Evolutionary conservation across 1,140 invertebrate species (phyloP).

Genomic region (Ooceraea biroi): DNA sequence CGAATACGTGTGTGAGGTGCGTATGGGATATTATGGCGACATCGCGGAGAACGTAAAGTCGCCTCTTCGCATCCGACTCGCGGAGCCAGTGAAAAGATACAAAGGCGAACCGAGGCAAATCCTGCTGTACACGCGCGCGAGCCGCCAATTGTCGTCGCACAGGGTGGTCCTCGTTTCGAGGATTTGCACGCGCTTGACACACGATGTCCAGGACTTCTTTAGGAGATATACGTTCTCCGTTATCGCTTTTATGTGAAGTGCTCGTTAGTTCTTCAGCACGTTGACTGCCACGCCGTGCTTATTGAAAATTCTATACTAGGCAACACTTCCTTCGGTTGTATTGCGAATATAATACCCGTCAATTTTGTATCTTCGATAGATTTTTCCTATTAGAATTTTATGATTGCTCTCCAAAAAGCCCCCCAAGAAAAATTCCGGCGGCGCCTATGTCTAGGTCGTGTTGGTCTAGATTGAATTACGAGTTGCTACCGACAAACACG

Average conservation of each 20-base stretch:
- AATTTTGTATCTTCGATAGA: too few relatives aligned
- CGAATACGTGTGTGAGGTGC: not conserved
- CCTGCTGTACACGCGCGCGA: not conserved
- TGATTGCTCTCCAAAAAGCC: not conserved
- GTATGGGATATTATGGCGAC: slow-evolving; percentile 55
- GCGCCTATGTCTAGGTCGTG: slow-evolving; percentile 20
- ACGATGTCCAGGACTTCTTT: slow-evolving; percentile 11
- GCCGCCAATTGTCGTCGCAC: slow-evolving; percentile 37
- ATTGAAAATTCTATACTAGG: too few relatives aligned
- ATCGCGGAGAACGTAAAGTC: slow-evolving; percentile 36
- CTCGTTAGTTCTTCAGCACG: not conserved
- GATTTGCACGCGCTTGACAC: not conserved
- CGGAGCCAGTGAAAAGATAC: not conserved
- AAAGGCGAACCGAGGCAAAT: slow-evolving; percentile 40
- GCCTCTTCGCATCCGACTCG: not conserved
- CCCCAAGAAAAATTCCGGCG: slow-evolving; percentile 8
- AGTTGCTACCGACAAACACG: slow-evolving; percentile 22
- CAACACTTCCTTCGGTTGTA: too few relatives aligned
- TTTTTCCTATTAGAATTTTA: not conserved
- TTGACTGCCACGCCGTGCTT: too few relatives aligned
- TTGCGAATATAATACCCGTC: too few relatives aligned
- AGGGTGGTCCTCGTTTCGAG: slow-evolving; percentile 35
- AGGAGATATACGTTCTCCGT: not conserved
- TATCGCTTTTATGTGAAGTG: slow-evolving; percentile 10
- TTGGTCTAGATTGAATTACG: slow-evolving; percentile 36